Base-by-base conservation (phyloP, 2,888 invertebrate species). In the Toxonevra muliebris region DNA sequence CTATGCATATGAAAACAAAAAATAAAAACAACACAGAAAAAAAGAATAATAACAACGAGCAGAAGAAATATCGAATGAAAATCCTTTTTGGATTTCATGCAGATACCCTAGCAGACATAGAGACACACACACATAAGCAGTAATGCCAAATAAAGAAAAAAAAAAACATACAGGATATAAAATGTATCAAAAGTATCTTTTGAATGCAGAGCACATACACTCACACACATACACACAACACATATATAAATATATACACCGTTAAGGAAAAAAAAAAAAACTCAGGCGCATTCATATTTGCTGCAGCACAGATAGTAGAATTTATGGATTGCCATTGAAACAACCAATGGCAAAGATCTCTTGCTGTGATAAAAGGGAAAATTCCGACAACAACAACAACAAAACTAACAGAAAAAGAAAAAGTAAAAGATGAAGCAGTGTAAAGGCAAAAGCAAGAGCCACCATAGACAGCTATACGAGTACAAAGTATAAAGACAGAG, bases 291-390 rank as follows among this genome's bases (percentile, higher is more conserved):
- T 11, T 17, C 19, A 53, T 53, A 53, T 53, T n/a, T 2, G 19
- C 19, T 54, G 12, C 58, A 60, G 66, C 15, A 15, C 30, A 30
- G 30, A 30, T 30, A 30, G 19, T n/a, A 52, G 64, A 68, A 68
- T 64, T 68, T 68, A 68, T 68, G 68, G 64, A 64, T 61, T 69
- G 61, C 61, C 62, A 66, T 65, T 61, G 63, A 72, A 74, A 54
- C 71, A 71, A 66, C 76, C 78, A 77, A 78, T 77, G 72, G 76
- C 76, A 77, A 74, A 77, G 77, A 78, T 78, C 75, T 74, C 72
- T 70, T 68, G 70, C 76, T 70, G 73, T 65, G 77, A 78, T 78
- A 77, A 78, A 71, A 73, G 68, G 61, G 70, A 71, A 66, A 67
- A 54, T 61, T 48, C 61, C 30, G 30, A 30, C 30, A 30, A 30